Base-by-base conservation (phyloP, 2,113 vertebrate species). In the Verasper variegatus region DNA sequence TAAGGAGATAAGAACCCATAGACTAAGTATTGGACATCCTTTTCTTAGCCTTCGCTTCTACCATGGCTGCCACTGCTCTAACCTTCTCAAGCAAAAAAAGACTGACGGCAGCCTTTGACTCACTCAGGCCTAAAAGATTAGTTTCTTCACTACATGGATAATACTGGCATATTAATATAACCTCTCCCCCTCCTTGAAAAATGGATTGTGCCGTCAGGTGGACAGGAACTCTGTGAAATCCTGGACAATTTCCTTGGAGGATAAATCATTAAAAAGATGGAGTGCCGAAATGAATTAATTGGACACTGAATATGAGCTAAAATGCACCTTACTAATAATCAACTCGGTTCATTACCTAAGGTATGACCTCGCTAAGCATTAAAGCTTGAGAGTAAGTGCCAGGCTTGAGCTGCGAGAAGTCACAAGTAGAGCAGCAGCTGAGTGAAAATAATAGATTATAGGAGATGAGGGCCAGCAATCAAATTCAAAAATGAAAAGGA, bases 281-380 rank as follows among this genome's bases (percentile, higher is more conserved):
- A 11, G 31, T 5, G 61, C 37, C 37, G 37, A 63, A 59, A 63
- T 75, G 11, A 59, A 64, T 68, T 58, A 78, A 56, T 1, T 2
- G 45, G 24, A 31, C 58, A 69, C 64, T 21, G 35, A 73, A 20
- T 62, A n/a, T 54, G 18, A 54, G 51, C 7, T 54, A 2, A 8
- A 54, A n/a, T 52, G 73, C 40, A 57, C 27, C 69, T 64, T 13
- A 20, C 59, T 86, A 70, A 75, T 80, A 74, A 66, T 51, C 31
- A 12, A 51, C 54, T 21, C 0, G 59, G 69, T 52, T 69, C 78
- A 77, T 90, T 88, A 69, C 70, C n/a, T 17, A 1, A 11, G 12
- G 60, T 64, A 55, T 11, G 77, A 73, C 31, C 54, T 3, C 35
- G 68, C 82, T 78, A 40, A 82, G 69, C 3, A 1, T 37, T 37